These are phyloP conservation scores for Spodoptera litura DNA, from an alignment of 1,140 invertebrate genomes.

Conservation along the genomic window DNA sequence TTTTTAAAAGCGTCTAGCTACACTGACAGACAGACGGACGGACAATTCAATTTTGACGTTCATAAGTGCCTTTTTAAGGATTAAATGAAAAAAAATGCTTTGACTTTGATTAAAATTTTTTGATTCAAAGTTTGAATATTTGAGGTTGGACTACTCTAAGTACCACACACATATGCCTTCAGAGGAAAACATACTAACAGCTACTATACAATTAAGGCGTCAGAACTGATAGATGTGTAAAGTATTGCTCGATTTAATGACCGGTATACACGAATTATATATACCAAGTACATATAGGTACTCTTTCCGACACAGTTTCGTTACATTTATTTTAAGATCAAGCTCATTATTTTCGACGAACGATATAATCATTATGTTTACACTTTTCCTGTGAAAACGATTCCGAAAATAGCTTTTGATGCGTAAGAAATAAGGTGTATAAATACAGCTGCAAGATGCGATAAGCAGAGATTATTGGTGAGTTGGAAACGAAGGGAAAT, in stretches of 20 bases:
- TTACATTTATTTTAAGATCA: constrained; percentile 8
- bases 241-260: background rate
- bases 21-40: no score
- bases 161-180: no score
- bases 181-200: no score
- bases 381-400: constrained; percentile 11
- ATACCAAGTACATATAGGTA: background rate
- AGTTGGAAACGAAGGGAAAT: no score
- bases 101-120: no score
- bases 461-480: background rate
- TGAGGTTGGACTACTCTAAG: no score
- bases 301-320: background rate
- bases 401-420: background rate
- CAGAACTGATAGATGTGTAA: background rate
- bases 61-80: no score
- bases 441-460: constrained; percentile 13
- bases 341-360: constrained; percentile 19
- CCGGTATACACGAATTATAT: background rate
- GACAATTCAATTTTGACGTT: no score
- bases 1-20: no score
- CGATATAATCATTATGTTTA: constrained; percentile 7
- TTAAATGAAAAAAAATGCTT: no score
- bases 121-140: no score
- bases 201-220: constrained; percentile 11
- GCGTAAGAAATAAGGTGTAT: background rate